Evolutionary conservation across 2,888 invertebrate species (phyloP).

Genomic region (Chouioia cunea): DNA sequence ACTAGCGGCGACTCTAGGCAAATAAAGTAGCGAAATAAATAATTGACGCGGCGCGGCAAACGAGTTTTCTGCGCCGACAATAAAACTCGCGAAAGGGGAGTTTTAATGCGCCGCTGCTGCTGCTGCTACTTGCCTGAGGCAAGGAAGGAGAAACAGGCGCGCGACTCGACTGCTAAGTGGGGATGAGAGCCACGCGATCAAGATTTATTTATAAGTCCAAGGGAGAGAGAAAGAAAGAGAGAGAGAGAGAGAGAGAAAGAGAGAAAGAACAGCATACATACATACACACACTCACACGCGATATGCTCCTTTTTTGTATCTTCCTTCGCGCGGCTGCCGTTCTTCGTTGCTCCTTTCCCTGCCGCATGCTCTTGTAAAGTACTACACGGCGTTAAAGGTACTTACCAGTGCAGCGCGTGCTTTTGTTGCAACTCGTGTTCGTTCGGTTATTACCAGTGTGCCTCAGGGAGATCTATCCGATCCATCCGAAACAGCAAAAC

Average conservation of each 20-base stretch:
- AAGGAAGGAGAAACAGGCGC: slow-evolving; percentile 50
- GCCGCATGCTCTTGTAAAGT: slow-evolving; percentile 1
- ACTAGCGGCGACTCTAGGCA: slow-evolving; percentile 60
- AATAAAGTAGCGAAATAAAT: slow-evolving; percentile 68
- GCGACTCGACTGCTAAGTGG: slow-evolving; percentile 55
- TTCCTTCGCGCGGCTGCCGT: not conserved
- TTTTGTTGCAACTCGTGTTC: too few species aligned
- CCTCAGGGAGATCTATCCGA: too few species aligned
- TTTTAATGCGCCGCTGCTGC: too few species aligned
- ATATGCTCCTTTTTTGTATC: slow-evolving; percentile 27
- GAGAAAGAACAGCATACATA: slow-evolving; percentile 13
- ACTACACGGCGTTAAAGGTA: not conserved
- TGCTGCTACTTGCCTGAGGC: slow-evolving; percentile 8
- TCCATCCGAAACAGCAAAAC: too few species aligned
- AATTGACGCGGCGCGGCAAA: slow-evolving; percentile 62
- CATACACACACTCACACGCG: not conserved
- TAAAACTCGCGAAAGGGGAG: not conserved
- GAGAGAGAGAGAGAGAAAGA: slow-evolving; percentile 9
- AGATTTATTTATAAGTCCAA: slow-evolving; percentile 67
- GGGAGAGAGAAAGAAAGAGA: not conserved
- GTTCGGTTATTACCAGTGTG: too few species aligned
- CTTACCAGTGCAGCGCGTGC: too few species aligned
- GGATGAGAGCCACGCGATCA: slow-evolving; percentile 68
- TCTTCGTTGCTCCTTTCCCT: slow-evolving; percentile 15
- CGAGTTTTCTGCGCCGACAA: slow-evolving; percentile 36